Evolutionary conservation across 2,888 invertebrate genomes (phyloP).

Genomic region (Stenoptilia bipunctidactyla): DNA sequence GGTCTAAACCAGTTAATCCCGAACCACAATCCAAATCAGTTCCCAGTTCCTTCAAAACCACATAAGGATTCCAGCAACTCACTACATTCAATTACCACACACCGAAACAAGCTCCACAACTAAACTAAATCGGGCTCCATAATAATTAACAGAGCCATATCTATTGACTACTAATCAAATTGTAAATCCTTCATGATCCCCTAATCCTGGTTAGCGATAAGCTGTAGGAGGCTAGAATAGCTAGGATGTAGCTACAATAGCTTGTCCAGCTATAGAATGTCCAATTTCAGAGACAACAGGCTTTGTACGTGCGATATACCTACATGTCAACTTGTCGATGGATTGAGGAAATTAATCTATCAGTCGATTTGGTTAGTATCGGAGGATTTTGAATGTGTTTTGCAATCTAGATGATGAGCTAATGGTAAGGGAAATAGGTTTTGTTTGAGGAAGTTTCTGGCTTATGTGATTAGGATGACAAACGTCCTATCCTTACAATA

Average conservation of each 20-base stretch:
- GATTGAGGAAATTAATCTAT: conserved; percentile 1
- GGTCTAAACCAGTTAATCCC: background rate
- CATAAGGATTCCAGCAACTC: too few relatives aligned
- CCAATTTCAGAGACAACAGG: conserved; percentile 10
- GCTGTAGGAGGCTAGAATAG: conserved; percentile 5
- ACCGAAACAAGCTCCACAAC: background rate
- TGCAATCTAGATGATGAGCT: too few relatives aligned
- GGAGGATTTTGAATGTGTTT: too few relatives aligned
- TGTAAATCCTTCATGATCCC: conserved; percentile 28
- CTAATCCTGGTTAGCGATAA: conserved; percentile 16
- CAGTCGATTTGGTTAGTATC: background rate
- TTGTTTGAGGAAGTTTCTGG: too few relatives aligned
- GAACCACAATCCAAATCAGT: background rate
- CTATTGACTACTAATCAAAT: conserved; percentile 38
- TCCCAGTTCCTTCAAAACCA: too few relatives aligned
- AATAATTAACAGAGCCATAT: conserved; percentile 26
- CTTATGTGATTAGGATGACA: too few relatives aligned
- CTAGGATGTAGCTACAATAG: conserved; percentile 2
- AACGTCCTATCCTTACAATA: too few relatives aligned
- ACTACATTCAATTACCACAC: background rate
- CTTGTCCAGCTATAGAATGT: conserved; percentile 4
- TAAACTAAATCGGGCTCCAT: conserved; percentile 13
- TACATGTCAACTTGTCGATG: background rate
- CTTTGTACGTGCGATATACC: conserved; percentile 4
- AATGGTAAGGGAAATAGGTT: too few relatives aligned